These are phyloP conservation scores for Amiota minor DNA, from an alignment of 2,888 invertebrate species.

Conservation along the genomic window DNA sequence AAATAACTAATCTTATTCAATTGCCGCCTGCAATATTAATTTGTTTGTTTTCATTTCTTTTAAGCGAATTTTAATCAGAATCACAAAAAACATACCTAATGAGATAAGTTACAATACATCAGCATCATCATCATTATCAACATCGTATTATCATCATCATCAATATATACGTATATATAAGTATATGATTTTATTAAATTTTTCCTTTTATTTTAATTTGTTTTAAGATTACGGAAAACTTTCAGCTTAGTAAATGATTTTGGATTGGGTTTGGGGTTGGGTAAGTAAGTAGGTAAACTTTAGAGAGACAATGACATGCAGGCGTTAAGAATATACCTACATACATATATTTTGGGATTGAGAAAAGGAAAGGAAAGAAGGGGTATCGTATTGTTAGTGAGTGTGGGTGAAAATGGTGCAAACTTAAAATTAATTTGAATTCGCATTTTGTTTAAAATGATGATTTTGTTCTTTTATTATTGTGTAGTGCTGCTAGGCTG, in stretches of 20 bases:
- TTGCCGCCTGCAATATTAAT: neutral
- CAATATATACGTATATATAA: no score
- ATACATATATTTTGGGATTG: neutral
- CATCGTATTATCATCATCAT: no score
- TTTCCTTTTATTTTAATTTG: no score
- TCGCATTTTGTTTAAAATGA: constrained; percentile 17
- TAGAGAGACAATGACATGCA: constrained; percentile 4
- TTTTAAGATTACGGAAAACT: no score
- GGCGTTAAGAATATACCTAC: neutral
- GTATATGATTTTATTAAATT: no score
- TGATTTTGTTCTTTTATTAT: constrained; percentile 17
- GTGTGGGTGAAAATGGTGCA: neutral
- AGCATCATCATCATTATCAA: no score
- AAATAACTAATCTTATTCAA: neutral
- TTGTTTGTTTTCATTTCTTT: neutral
- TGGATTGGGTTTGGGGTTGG: neutral
- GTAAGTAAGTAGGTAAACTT: neutral
- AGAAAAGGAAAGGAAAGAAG: neutral
- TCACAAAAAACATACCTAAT: no score
- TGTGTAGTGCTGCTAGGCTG: constrained; percentile 41
- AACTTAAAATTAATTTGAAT: constrained; percentile 23
- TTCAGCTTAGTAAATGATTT: neutral
- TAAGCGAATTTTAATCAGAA: neutral
- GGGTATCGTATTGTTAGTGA: neutral
- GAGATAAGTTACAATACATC: no score